These are phyloP conservation scores for Sphaerophoria taeniata DNA, from an alignment of 2,888 invertebrate species.

Conservation along the genomic window DNA sequence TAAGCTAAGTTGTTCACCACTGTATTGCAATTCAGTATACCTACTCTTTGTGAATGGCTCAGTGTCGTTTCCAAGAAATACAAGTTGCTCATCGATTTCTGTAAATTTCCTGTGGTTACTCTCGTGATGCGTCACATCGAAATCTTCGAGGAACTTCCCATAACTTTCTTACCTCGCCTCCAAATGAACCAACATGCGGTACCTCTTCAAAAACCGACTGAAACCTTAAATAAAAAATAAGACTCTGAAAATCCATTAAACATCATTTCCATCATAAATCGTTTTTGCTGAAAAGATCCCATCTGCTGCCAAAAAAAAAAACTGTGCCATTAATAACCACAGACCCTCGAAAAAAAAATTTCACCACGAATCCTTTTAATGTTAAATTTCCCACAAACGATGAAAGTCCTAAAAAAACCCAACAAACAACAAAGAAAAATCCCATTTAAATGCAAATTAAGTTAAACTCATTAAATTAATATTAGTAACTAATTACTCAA, in stretches of 20 bases:
- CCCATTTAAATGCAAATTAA: conserved; percentile 74
- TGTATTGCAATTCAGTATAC: too few species aligned
- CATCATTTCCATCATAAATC: conserved; percentile 52
- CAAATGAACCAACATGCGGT: too few species aligned
- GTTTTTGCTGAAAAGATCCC: conserved; percentile 26
- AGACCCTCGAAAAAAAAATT: conserved; percentile 27
- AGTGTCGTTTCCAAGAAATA: too few species aligned
- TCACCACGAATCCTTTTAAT: conserved; percentile 44
- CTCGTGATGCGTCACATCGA: too few species aligned
- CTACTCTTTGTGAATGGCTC: too few species aligned
- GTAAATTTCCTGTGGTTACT: too few species aligned
- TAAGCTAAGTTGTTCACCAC: too few species aligned
- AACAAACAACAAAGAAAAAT: conserved; percentile 34
- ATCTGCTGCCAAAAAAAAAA: conserved; percentile 49
- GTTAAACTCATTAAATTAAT: conserved; percentile 74
- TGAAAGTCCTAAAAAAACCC: conserved; percentile 10
- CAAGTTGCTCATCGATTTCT: too few species aligned
- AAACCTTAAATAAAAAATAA: too few species aligned
- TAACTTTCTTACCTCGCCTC: too few species aligned
- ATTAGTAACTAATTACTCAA: conserved; percentile 74
- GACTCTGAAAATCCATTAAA: conserved; percentile 6
- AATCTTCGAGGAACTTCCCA: too few species aligned
- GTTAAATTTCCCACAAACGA: conserved; percentile 23
- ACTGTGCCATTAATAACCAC: conserved; percentile 61
- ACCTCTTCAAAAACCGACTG: too few species aligned